phyloP scores from a whole-genome alignment of 2,113 vertebrate genomes.

The Poicephalus meyeri region DNA sequence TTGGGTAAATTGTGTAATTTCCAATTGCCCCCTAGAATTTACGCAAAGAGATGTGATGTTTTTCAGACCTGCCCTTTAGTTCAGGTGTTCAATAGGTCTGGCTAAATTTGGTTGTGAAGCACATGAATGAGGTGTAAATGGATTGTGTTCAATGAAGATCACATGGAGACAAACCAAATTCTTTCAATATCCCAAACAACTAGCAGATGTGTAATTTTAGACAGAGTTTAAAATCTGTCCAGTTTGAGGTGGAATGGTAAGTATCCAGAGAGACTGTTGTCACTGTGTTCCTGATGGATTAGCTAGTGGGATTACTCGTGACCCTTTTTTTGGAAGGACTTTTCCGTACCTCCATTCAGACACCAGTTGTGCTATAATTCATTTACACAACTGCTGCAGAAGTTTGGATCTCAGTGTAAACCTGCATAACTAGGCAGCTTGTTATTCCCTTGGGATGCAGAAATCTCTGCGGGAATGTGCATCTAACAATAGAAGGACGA shows the following conservation, averaged over 20 bases:
- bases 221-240: not conserved
- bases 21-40: not conserved
- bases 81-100: not conserved
- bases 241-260: not conserved
- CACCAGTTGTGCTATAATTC: not conserved
- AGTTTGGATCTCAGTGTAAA: slow-evolving; percentile 11
- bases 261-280: not conserved
- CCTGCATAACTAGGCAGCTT: not conserved
- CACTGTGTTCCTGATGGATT: not conserved
- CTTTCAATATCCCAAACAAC: not conserved
- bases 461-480: not conserved
- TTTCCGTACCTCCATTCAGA: not conserved
- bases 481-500: not conserved
- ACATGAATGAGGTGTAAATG: not conserved
- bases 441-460: not conserved
- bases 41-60: not conserved
- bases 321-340: not conserved
- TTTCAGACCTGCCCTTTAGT: not conserved
- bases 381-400: not conserved
- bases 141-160: not conserved
- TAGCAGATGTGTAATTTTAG: not conserved
- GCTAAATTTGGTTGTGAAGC: not conserved
- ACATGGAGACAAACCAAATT: not conserved
- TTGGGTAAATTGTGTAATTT: not conserved
- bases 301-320: not conserved